Evolutionary conservation across 1,140 invertebrate genomes (phyloP), one percentile per base, ranked within the genome.

Genomic region (Zaprionus inermis): DNA sequence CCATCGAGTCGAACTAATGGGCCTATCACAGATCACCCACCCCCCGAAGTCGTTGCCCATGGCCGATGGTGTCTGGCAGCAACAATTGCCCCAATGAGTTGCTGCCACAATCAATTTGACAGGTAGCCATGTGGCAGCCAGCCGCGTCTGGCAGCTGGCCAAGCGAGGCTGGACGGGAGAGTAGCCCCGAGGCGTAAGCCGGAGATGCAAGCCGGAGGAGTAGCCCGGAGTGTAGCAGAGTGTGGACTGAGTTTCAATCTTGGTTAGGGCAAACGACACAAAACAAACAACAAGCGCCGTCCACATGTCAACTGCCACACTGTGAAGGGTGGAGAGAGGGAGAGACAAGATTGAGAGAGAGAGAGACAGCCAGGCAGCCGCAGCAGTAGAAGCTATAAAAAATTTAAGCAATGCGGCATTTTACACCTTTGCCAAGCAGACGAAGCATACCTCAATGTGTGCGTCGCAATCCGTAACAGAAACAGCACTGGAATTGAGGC

Each of bases 321-420:
- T 16, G 7, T 32, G 14, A 65, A 14, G 1, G 0, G 51, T 34
- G 11, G 5, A 46, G 10, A 5, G 30, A 54, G 28, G 12, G 10
- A 46, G 5, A 28, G 30, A 28, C 5, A 34, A 41, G 16, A n/a
- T 14, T 44, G 22, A 16, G 10, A 7, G 24, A 16, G 24, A 28
- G 11, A 54, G 55, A 34, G 34, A 32, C 10, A 18, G 55, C 2
- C 10, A 49, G 18, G 36, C 14, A 49, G 58, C 18, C 34, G 18
- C 32, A 65, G 72, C 69, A 78, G 78, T 58, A 55, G 70, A 55
- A 64, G 77, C 74, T 55, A 85, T 81, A 85, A 85, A 85, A 77
- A 84, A 85, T 84, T 85, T 80, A 85, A 84, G 81, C 81, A 85
- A 84, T 85, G 78, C 78, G 81, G 81, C 81, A 84, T 85, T 84